Conservation (phyloP, 2,113 vertebrate species). For the Cyanoramphus novaezelandiae region DNA sequence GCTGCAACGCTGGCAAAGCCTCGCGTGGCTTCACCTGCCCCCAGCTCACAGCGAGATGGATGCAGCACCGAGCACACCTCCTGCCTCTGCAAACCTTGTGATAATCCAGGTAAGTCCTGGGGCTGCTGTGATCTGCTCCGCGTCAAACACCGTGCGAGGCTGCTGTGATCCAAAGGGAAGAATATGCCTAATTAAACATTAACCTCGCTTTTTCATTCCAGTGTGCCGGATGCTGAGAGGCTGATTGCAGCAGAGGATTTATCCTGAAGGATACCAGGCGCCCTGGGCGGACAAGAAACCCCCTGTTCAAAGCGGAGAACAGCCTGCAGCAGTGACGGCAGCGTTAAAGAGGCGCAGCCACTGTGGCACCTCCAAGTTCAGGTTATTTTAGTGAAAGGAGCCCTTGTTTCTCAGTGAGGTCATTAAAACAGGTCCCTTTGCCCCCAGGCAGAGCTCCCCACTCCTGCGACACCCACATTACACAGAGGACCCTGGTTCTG, state of each 20-base stretch:
- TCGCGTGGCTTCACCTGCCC: background rate
- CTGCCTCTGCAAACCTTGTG: background rate
- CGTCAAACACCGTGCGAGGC: accelerated
- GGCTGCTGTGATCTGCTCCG: background rate
- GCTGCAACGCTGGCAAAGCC: background rate
- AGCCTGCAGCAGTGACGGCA: accelerated
- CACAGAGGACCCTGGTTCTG: background rate
- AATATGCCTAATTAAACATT: background rate
- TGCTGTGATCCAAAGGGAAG: background rate
- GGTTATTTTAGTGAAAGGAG: background rate
- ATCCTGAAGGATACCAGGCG: background rate
- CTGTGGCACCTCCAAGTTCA: accelerated
- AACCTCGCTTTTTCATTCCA: background rate
- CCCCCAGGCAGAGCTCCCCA: accelerated
- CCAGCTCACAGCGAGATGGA: accelerated
- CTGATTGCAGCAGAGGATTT: background rate
- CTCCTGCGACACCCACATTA: accelerated
- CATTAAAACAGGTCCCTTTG: background rate
- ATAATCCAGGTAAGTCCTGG: accelerated
- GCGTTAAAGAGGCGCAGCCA: background rate
- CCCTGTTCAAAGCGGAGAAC: background rate
- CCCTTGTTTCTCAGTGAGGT: background rate
- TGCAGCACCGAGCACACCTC: accelerated
- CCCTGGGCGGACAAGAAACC: background rate
- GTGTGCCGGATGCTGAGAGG: background rate